Percentiles rank a stretch among this genome's conserved stretches.
These are phyloP conservation scores for Agonopterix alstromeriana DNA, from an alignment of 2,888 invertebrate species.

Conservation along the genomic window DNA sequence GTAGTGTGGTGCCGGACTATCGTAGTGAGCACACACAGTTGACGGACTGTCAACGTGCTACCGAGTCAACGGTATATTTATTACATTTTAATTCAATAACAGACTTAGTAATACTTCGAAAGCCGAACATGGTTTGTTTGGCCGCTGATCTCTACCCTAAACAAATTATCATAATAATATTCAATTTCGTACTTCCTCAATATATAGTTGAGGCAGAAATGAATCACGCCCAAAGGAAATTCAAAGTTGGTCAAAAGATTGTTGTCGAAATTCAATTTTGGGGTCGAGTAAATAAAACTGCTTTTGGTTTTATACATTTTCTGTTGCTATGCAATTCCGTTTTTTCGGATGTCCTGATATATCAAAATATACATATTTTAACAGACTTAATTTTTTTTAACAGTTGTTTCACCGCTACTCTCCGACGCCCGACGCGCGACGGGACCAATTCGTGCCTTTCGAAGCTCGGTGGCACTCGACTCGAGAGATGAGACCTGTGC, in stretches of 20 bases:
- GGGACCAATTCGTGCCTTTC: too few relatives aligned
- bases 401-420: too few relatives aligned
- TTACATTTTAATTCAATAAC: slow-evolving; percentile 1
- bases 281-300: slow-evolving; percentile 2
- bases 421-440: too few relatives aligned
- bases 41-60: too few relatives aligned
- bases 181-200: slow-evolving; percentile 10
- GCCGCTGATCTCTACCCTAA: not conserved
- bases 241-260: slow-evolving; percentile 6
- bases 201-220: not conserved
- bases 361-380: too few relatives aligned
- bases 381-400: too few relatives aligned
- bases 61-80: not conserved
- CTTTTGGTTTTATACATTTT: not conserved
- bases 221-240: not conserved
- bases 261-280: slow-evolving; percentile 1
- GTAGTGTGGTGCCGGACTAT: too few relatives aligned
- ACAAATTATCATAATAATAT: slow-evolving; percentile 16
- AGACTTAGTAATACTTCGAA: not conserved
- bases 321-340: too few relatives aligned
- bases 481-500: too few relatives aligned
- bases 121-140: slow-evolving; percentile 9
- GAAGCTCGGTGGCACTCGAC: too few relatives aligned
- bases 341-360: too few relatives aligned
- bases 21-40: too few relatives aligned